Evolutionary conservation across 2,797 vertebrate genomes (phyloP).

Genomic region (Girardinus metallicus): DNA sequence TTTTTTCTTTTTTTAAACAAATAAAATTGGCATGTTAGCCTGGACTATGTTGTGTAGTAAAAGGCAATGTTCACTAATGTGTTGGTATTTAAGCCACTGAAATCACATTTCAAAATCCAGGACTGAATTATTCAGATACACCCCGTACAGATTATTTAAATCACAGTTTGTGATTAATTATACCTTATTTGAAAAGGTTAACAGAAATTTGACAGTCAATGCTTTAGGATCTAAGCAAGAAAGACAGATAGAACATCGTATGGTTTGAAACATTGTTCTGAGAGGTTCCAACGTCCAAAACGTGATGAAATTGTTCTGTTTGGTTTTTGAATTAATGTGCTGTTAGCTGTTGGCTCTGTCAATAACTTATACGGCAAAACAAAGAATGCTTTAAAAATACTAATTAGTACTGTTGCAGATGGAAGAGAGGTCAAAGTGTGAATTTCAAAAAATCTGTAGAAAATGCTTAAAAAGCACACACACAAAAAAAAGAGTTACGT

Average conservation of each 20-base stretch:
- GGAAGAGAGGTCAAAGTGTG: not conserved
- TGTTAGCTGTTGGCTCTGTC: not conserved
- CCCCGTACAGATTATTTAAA: not conserved
- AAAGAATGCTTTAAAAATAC: not conserved
- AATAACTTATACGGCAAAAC: not conserved
- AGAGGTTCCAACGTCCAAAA: not conserved
- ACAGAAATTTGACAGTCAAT: not conserved
- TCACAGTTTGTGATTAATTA: not conserved
- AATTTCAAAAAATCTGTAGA: not conserved
- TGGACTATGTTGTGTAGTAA: not conserved
- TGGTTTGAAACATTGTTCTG: not conserved
- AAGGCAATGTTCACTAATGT: not conserved
- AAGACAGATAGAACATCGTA: not conserved
- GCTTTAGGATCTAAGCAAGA: not conserved
- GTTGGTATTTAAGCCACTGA: not conserved
- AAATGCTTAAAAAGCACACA: not conserved
- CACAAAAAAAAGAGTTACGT: not conserved
- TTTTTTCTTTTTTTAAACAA: not conserved
- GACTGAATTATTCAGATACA: not conserved
- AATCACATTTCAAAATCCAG: too few relatives aligned
- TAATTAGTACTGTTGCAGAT: not conserved
- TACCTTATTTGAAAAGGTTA: not conserved
- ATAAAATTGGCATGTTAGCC: not conserved
- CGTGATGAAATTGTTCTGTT: not conserved
- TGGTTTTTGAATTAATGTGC: not conserved